phyloP scores from a whole-genome alignment of 2,888 invertebrate species.

The Campaea margaritaria region DNA sequence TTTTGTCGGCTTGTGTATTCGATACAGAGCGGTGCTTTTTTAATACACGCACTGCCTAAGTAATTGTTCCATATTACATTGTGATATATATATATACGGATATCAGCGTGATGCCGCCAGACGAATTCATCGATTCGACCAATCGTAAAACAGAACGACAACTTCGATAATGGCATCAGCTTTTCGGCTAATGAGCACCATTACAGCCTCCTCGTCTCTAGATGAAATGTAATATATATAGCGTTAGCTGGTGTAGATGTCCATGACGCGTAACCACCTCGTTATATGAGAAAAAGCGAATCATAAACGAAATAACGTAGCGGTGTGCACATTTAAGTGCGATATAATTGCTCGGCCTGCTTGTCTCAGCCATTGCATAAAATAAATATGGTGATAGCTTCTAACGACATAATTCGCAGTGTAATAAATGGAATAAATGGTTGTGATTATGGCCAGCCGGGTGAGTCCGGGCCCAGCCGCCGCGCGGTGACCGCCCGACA shows the following conservation, averaged over 20 bases:
- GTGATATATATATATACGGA: slow-evolving; percentile 54
- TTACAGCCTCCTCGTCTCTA: slow-evolving; percentile 46
- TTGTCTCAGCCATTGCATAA: slow-evolving; percentile 58
- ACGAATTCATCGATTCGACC: slow-evolving; percentile 23
- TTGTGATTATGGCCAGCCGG: slow-evolving; percentile 52
- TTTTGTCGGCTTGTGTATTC: slow-evolving; percentile 64
- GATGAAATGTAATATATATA: slow-evolving; percentile 53
- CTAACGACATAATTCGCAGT: slow-evolving; percentile 65
- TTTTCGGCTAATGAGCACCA: slow-evolving; percentile 57
- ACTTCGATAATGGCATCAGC: slow-evolving; percentile 57
- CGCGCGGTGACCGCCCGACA: slow-evolving; percentile 18
- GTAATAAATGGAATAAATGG: slow-evolving; percentile 66
- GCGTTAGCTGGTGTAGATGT: slow-evolving; percentile 47
- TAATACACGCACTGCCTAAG: no score
- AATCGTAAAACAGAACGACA: slow-evolving; percentile 49
- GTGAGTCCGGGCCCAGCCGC: slow-evolving; percentile 46
- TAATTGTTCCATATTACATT: no score
- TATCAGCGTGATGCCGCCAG: slow-evolving; percentile 43
- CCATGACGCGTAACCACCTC: slow-evolving; percentile 51
- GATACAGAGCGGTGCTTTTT: slow-evolving; percentile 43
- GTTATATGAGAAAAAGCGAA: slow-evolving; percentile 54
- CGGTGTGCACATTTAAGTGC: slow-evolving; percentile 61
- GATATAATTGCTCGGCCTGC: slow-evolving; percentile 65
- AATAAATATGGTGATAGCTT: slow-evolving; percentile 61
- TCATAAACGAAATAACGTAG: slow-evolving; percentile 49